These are phyloP conservation scores for Tetramorium bicarinatum DNA, from an alignment of 2,888 invertebrate species.

Conservation along the genomic window DNA sequence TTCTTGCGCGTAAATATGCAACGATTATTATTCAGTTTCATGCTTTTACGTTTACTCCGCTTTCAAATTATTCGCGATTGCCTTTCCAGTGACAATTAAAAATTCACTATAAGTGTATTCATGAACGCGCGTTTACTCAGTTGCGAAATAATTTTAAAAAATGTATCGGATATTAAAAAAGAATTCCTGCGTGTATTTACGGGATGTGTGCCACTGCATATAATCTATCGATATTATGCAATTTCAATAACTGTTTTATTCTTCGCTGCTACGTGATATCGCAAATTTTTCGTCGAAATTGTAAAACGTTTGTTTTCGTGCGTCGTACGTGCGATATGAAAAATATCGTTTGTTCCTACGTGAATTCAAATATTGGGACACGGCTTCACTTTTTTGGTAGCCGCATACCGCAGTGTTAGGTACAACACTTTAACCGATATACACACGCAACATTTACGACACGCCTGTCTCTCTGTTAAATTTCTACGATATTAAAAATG, in stretches of 20 bases:
- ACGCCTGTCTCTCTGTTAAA: background rate
- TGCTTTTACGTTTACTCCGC: conserved; percentile 34
- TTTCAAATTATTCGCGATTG: conserved; percentile 41
- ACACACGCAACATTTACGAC: conserved; percentile 28
- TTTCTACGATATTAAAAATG: conserved; percentile 31
- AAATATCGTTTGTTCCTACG: conserved; percentile 49
- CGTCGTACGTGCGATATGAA: conserved; percentile 44
- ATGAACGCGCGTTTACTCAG: conserved; percentile 28
- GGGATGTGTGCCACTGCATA: conserved; percentile 10
- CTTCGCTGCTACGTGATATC: conserved; percentile 47
- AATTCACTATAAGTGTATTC: conserved; percentile 31
- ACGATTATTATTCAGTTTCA: conserved; percentile 30
- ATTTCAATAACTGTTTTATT: conserved; percentile 43
- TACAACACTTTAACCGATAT: conserved; percentile 44
- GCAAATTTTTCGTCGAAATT: conserved; percentile 42
- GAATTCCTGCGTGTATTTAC: conserved; percentile 1
- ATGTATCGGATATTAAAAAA: conserved; percentile 29
- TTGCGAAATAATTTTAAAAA: conserved; percentile 44
- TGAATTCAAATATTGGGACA: conserved; percentile 54
- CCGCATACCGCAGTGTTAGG: conserved; percentile 33
- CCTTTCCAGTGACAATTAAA: conserved; percentile 38
- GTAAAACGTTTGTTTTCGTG: conserved; percentile 48
- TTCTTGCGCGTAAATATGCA: conserved; percentile 34
- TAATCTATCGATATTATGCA: conserved; percentile 51
- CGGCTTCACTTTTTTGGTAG: conserved; percentile 39